These are phyloP conservation scores for Suncus etruscus DNA, from an alignment of 2,113 vertebrate genomes.

Conservation along the genomic window DNA sequence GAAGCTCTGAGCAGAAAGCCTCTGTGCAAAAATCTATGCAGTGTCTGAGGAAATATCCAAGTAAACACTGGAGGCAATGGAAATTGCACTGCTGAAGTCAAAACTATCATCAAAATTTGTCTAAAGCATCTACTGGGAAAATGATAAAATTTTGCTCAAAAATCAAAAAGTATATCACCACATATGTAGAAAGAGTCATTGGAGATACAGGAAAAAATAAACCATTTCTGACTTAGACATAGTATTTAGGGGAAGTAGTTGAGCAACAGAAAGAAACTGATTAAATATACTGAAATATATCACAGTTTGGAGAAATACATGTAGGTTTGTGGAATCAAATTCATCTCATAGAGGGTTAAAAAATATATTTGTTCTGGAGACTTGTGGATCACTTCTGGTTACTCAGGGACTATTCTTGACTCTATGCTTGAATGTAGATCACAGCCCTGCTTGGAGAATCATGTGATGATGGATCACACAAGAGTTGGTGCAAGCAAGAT, in stretches of 20 bases:
- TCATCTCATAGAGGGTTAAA: neutral
- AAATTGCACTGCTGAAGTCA: neutral
- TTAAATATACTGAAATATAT: neutral
- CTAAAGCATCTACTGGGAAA: neutral
- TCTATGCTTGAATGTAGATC: too few relatives aligned
- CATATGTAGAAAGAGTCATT: neutral
- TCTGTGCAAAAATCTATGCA: neutral
- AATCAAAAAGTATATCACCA: neutral
- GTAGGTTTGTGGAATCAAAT: neutral
- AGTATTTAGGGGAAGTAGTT: neutral
- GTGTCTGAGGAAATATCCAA: neutral
- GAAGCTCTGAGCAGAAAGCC: neutral
- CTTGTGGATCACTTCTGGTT: too few relatives aligned
- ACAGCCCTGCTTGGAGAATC: too few relatives aligned
- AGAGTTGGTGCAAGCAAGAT: too few relatives aligned
- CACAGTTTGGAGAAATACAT: neutral
- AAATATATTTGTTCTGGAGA: neutral
- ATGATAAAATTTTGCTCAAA: neutral
- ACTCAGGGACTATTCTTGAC: too few relatives aligned
- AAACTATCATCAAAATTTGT: conserved; percentile 1
- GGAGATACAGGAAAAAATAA: neutral
- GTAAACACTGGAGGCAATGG: neutral
- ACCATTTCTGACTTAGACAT: neutral
- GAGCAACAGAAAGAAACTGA: neutral
- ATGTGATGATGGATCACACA: too few relatives aligned